Percentiles rank a stretch among this genome's conserved stretches.
Evolutionary conservation across 2,888 invertebrate genomes (phyloP).

Genomic region (Pyrochroa serraticornis): DNA sequence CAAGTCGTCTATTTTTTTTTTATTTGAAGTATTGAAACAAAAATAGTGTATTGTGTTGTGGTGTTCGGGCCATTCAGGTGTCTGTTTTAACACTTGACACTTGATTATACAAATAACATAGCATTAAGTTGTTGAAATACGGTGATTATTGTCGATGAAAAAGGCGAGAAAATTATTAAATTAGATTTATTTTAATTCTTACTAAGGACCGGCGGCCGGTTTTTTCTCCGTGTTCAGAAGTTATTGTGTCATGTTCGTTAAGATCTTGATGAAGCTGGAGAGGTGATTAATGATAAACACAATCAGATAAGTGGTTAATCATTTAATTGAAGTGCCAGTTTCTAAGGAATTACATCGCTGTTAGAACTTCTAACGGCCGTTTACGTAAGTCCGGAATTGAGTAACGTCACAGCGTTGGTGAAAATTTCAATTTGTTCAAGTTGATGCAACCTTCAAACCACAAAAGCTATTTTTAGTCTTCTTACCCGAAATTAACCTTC

Average conservation of each 20-base stretch:
- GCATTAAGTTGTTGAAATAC: constrained; percentile 45
- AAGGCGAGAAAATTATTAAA: constrained; percentile 28
- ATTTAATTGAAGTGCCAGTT: constrained; percentile 29
- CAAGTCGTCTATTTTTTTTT: constrained; percentile 42
- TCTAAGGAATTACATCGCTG: constrained; percentile 16
- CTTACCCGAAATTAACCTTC: neutral
- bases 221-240: constrained; percentile 6
- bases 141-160: constrained; percentile 30
- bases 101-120: constrained; percentile 51
- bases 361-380: constrained; percentile 8
- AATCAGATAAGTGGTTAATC: constrained; percentile 29
- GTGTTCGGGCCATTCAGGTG: constrained; percentile 43
- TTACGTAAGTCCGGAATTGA: constrained; percentile 20
- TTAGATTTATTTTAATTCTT: constrained; percentile 34
- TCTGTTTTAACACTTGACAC: constrained; percentile 50
- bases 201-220: constrained; percentile 7
- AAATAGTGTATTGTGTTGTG: constrained; percentile 43
- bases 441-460: neutral
- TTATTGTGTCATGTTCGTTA: constrained; percentile 19
- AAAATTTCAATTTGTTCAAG: neutral
- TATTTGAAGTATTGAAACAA: constrained; percentile 39
- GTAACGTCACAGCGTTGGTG: neutral
- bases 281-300: constrained; percentile 23
- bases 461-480: neutral
- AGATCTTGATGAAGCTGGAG: constrained; percentile 24